Base-by-base conservation (phyloP, 2,113 vertebrate species). In the Rhipidura dahli region DNA sequence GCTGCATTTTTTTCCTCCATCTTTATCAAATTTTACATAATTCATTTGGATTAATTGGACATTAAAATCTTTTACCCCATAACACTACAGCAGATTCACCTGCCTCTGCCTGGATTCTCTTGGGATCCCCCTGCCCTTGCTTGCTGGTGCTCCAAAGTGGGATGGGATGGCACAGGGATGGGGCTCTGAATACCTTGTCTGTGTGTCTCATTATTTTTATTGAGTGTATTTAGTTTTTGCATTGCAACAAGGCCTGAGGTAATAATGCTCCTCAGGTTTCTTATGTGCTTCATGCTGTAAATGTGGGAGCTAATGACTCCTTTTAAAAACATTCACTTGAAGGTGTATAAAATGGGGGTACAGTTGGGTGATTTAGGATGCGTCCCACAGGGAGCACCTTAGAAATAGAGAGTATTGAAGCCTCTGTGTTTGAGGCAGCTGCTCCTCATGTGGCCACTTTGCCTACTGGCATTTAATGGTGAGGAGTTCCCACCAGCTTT, bases 41-140 rank as follows among this genome's bases (percentile, higher is more conserved):
- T 94, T 92, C 59, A 90, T 92, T 86, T 92, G 51, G 39, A 51
- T 86, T 96, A 95, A 93, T 95, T 95, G 82, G 78, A 27, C 39
- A 51, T 88, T 72, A 80, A 79, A 72, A 60, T 66, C 39, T 73
- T 70, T 89, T 93, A 47, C 26, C 45, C 45, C 59, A 16, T 69
- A 76, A 77, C 7, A 23, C 54, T 80, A 8, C 30, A 73, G 82
- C 50, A 93, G 35, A 85, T 69, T 91, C 63, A 23, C 33, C 33
- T 2, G 0, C 63, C 17, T n/a, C 42, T 72, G 19, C 40, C 22
- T 90, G 59, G 50, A 51, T 78, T 90, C 76, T 61, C 68, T 31
- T 51, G 88, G 73, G 64, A 66, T 90, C 24, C 11, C 24, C 70
- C 35, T 72, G 47, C 9, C 21, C 17, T 53, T 72, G 35, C 47